A percentile compares a stretch with the other conserved stretches of the same genome.
These are phyloP conservation scores for Phoronis australis DNA, from an alignment of 2,888 invertebrate species.

Conservation along the genomic window DNA sequence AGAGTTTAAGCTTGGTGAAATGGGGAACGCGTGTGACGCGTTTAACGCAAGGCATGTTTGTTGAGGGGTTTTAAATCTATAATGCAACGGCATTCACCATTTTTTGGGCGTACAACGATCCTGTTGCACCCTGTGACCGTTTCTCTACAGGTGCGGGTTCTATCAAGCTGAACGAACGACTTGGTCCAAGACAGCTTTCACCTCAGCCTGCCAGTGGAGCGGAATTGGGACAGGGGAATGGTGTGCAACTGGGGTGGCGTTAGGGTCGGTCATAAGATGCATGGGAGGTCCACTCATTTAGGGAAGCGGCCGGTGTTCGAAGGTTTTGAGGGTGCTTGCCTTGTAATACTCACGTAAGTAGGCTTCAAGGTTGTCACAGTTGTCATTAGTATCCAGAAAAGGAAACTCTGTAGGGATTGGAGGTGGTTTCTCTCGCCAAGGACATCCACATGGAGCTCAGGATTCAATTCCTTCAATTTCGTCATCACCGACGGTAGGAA, in stretches of 20 bases:
- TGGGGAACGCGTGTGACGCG: conserved; percentile 19
- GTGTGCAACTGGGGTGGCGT: conserved; percentile 21
- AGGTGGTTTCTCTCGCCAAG: conserved; percentile 11
- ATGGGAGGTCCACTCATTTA: conserved; percentile 20
- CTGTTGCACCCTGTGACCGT: conserved; percentile 24
- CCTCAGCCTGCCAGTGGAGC: conserved; percentile 24
- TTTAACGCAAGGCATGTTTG: conserved; percentile 16
- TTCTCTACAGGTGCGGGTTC: conserved; percentile 20
- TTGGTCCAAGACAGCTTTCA: conserved; percentile 24
- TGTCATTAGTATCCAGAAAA: conserved; percentile 17
- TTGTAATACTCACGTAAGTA: conserved; percentile 21
- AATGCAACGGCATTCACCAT: conserved; percentile 15
- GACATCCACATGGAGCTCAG: conserved; percentile 7
- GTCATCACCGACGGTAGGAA: no score
- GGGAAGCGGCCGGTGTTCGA: conserved; percentile 23
- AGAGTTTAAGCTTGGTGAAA: conserved; percentile 20
- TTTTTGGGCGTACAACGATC: no score
- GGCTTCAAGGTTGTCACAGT: conserved; percentile 12
- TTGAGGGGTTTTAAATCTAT: conserved; percentile 25
- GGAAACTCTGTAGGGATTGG: conserved; percentile 15
- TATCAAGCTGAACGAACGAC: conserved; percentile 20
- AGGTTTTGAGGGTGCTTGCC: conserved; percentile 28
- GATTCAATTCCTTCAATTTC: no score
- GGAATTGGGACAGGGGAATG: conserved; percentile 29
- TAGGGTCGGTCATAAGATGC: conserved; percentile 21